Conservation (phyloP, 1,140 invertebrate species). For the Microplitis mediator region DNA sequence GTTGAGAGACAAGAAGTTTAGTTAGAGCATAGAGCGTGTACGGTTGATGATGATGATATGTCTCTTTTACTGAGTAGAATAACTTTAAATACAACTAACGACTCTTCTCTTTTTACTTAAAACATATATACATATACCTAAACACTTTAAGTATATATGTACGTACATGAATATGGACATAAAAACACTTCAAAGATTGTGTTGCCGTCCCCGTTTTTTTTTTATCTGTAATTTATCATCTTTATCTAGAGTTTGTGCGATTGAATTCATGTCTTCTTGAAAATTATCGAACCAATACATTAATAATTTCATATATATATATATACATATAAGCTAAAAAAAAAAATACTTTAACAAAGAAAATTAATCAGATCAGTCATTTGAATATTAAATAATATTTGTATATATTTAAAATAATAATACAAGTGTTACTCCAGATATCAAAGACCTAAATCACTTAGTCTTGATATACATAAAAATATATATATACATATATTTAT, state of each 20-base stretch:
- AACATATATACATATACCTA: too few relatives aligned
- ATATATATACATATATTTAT: too few relatives aligned
- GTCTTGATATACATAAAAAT: neutral
- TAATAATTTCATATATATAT: neutral
- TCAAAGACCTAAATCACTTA: constrained; percentile 9
- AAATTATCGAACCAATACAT: neutral
- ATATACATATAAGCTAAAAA: neutral
- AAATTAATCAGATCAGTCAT: neutral
- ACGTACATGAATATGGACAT: neutral
- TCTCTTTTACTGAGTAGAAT: constrained; percentile 5
- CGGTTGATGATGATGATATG: neutral
- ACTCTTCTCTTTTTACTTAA: neutral
- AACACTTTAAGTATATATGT: constrained; percentile 10
- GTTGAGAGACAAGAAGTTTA: constrained; percentile 44
- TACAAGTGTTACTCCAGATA: neutral
- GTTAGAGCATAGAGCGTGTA: constrained; percentile 21
- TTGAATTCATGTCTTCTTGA: neutral
- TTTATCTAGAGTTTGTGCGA: neutral
- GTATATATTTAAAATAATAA: neutral
- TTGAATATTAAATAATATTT: neutral
- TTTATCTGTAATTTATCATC: neutral
- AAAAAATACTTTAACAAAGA: neutral
- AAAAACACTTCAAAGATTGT: neutral
- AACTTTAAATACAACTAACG: neutral
- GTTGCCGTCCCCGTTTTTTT: neutral